Evolutionary conservation across 2,113 vertebrate genomes (phyloP), one percentile per base, ranked within the genome.

Genomic region (Sebastes schlegelii): DNA sequence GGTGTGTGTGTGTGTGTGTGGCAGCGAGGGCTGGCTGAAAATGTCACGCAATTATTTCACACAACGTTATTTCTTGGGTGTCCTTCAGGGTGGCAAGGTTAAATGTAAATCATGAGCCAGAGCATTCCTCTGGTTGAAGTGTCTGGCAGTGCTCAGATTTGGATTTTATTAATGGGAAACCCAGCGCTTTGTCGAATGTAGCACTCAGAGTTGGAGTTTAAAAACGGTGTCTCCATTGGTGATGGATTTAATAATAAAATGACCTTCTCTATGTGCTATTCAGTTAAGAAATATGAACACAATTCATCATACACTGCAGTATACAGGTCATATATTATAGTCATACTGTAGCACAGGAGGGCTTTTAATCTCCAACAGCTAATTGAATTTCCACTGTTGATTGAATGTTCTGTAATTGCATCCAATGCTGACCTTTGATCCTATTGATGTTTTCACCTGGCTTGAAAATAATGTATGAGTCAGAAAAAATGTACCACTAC

Each of bases 51-150:
- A 82, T 84, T 82, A 80, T 84, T 83, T 52, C 21, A 68, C 34
- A 21, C 23, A 72, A 51, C 17, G 7, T 60, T 60, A 57, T 83
- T 78, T 65, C 69, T 83, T 71, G 61, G 74, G 64, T 77, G 89
- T 85, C 86, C 88, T 91, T 90, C 63, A 80, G 13, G 23, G 63
- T 80, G 82, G 34, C 76, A 87, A 86, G 86, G 87, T 88, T 82
- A 64, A 83, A 76, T 61, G 54, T 40, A 81, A 79, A 68, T 12
- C 52, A 60, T n/a, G 40, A 66, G 69, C 48, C n/a, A 14, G 46
- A 45, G 43, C 13, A 57, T 82, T 84, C 12, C 70, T 49, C 70
- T 70, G 77, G 48, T 34, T 55, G 57, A 62, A 64, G 42, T 43
- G 21, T 46, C 8, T 49, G 72, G 42, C 12, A 2, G 45, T 72